Conservation (phyloP, 1,140 invertebrate species). For the Temnothorax longispinosus region DNA sequence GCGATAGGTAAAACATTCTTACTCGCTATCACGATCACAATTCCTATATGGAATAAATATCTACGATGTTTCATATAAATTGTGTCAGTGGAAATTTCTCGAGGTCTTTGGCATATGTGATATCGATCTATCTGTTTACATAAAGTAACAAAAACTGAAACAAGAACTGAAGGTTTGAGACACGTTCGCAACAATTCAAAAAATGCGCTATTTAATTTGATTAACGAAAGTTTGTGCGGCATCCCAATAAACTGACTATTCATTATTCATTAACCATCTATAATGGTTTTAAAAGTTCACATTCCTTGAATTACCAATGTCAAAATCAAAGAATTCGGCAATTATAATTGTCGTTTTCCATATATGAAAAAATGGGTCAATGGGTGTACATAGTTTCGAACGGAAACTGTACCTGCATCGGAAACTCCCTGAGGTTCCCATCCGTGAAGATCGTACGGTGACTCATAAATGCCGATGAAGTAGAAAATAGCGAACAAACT, state of each 20-base stretch:
- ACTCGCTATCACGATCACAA: conserved; percentile 48
- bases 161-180: neutral
- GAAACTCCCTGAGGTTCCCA: too few relatives aligned
- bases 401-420: too few relatives aligned
- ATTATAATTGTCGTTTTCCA: too few relatives aligned
- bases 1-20: neutral
- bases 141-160: conserved; percentile 10
- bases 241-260: neutral
- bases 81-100: conserved; percentile 28
- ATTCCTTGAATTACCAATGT: conserved; percentile 40
- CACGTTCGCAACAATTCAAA: neutral
- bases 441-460: neutral
- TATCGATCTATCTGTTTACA: conserved; percentile 23
- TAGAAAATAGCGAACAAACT: neutral
- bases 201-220: neutral
- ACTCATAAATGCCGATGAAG: neutral
- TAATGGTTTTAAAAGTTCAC: neutral
- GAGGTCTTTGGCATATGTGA: neutral
- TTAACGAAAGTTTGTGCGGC: neutral
- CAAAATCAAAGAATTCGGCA: conserved; percentile 50
- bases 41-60: conserved; percentile 38
- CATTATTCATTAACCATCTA: neutral
- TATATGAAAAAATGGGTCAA: too few relatives aligned
- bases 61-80: conserved; percentile 39
- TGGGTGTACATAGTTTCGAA: too few relatives aligned